Evolutionary conservation across 2,888 invertebrate genomes (phyloP).

Genomic region (Trachelus stipa): DNA sequence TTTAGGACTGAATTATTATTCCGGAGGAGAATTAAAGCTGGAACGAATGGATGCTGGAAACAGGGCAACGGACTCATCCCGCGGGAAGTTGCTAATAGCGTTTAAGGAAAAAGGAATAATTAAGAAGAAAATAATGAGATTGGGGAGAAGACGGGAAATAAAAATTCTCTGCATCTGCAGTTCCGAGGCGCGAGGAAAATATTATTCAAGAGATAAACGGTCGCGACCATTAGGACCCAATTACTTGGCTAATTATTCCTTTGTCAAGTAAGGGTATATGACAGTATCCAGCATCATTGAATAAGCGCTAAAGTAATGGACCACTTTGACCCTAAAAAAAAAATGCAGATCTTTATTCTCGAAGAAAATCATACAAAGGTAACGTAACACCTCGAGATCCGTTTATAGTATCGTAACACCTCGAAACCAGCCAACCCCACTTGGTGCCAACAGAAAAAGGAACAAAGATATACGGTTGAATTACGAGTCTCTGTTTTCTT

Average conservation of each 20-base stretch:
- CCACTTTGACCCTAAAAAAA: neutral
- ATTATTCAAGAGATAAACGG: conserved; percentile 38
- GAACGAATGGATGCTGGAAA: conserved; percentile 39
- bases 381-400: neutral
- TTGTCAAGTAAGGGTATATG: conserved; percentile 15
- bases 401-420: too few species aligned
- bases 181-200: conserved; percentile 28
- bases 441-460: neutral
- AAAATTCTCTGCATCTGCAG: conserved; percentile 34
- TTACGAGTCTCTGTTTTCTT: neutral
- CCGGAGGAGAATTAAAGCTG: conserved; percentile 33
- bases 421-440: too few species aligned
- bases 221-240: conserved; percentile 35
- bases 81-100: conserved; percentile 48
- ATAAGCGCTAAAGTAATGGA: conserved; percentile 9
- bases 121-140: conserved; percentile 45
- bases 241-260: conserved; percentile 40
- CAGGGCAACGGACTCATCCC: conserved; percentile 37
- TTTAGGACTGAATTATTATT: conserved; percentile 36
- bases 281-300: conserved; percentile 14
- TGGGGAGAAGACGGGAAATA: conserved; percentile 30
- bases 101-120: conserved; percentile 51
- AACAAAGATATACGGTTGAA: neutral
- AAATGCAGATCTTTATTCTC: neutral
- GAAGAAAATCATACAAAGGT: neutral